These are phyloP conservation scores for Scaptomyza graminum DNA, from an alignment of 1,140 invertebrate genomes.

Conservation along the genomic window DNA sequence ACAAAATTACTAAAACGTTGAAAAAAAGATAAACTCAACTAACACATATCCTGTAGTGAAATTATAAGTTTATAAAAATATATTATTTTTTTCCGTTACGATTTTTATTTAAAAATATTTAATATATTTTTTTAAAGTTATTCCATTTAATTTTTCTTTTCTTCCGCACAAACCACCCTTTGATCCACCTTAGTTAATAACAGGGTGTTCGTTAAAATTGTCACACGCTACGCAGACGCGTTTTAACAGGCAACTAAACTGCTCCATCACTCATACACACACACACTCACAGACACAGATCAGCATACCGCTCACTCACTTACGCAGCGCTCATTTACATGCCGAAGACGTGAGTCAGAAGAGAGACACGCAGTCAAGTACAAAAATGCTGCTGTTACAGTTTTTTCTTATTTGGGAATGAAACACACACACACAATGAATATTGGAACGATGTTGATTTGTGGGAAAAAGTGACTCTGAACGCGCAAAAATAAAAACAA, in stretches of 20 bases:
- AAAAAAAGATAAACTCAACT: slow-evolving; percentile 12
- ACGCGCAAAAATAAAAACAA: not conserved
- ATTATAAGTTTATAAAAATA: not conserved
- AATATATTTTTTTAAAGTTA: too few relatives aligned
- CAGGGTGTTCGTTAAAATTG: slow-evolving; percentile 59
- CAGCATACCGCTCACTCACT: slow-evolving; percentile 1
- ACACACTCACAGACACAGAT: slow-evolving; percentile 4
- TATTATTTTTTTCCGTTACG: too few relatives aligned
- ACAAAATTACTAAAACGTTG: slow-evolving; percentile 37
- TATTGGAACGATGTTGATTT: slow-evolving; percentile 32
- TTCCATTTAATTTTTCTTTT: not conserved
- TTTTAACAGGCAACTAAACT: slow-evolving; percentile 46
- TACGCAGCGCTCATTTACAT: slow-evolving; percentile 66
- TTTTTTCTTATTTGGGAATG: slow-evolving; percentile 9
- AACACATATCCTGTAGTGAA: slow-evolving; percentile 6
- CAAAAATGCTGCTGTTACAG: slow-evolving; percentile 42
- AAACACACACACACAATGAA: slow-evolving; percentile 13
- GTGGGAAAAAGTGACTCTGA: slow-evolving; percentile 5
- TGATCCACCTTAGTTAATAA: not conserved
- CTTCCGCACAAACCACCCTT: not conserved
- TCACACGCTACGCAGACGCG: slow-evolving; percentile 70
- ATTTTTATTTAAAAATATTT: too few relatives aligned
- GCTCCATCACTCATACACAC: slow-evolving; percentile 47
- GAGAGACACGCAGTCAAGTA: slow-evolving; percentile 10
- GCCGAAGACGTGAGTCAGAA: slow-evolving; percentile 68